Conservation (phyloP, 2,888 invertebrate genomes). For the Drosophila paranaensis region DNA sequence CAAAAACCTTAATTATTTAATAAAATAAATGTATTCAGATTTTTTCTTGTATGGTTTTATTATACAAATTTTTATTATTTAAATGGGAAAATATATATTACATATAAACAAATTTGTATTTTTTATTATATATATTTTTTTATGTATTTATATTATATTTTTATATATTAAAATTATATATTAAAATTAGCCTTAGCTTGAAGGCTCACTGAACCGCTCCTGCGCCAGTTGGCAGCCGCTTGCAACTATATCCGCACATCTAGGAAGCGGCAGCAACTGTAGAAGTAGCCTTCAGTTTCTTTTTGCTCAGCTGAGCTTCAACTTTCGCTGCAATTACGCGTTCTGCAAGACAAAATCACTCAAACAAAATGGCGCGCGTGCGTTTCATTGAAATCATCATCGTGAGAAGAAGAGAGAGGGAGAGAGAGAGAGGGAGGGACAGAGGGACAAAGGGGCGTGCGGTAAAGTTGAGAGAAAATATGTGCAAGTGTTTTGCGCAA, state of each 20-base stretch:
- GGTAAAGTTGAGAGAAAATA: slow-evolving; percentile 62
- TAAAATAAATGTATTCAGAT: no score
- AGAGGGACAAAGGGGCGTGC: slow-evolving; percentile 1
- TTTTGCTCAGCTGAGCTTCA: slow-evolving; percentile 59
- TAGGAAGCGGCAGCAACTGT: slow-evolving; percentile 11
- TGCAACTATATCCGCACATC: slow-evolving; percentile 13
- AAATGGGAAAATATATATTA: background rate
- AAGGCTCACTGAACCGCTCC: slow-evolving; percentile 34
- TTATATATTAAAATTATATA: no score
- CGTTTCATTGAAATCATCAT: slow-evolving; percentile 74
- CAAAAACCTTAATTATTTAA: no score
- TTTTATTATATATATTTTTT: no score
- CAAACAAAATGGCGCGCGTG: slow-evolving; percentile 76
- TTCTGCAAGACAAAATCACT: slow-evolving; percentile 74
- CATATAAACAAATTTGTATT: no score
- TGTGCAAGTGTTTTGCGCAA: slow-evolving; percentile 71
- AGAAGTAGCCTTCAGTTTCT: slow-evolving; percentile 40
- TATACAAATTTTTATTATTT: background rate
- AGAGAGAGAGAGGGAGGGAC: background rate
- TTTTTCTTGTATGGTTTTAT: no score
- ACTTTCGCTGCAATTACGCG: slow-evolving; percentile 78
- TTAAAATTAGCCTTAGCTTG: background rate
- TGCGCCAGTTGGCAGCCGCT: slow-evolving; percentile 16
- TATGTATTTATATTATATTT: no score
- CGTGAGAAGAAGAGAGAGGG: background rate